These are phyloP conservation scores for Drosophila eohydei DNA, from an alignment of 2,888 invertebrate species.

Conservation along the genomic window DNA sequence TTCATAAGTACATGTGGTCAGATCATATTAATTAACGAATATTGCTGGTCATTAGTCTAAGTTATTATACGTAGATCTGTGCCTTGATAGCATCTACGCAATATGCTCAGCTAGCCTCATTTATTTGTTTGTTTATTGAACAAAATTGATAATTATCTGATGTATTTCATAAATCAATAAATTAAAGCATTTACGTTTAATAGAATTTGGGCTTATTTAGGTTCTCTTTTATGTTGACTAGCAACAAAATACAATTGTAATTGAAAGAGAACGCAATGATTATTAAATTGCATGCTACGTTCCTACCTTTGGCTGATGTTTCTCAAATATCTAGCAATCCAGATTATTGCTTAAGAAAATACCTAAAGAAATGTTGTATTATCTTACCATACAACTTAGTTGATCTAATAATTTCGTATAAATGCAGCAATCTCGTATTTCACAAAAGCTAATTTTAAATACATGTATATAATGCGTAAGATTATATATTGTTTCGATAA, in stretches of 20 bases:
- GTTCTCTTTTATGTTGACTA: neutral
- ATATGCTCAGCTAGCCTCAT: neutral
- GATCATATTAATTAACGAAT: constrained; percentile 29
- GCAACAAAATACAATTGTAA: neutral
- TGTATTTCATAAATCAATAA: constrained; percentile 4
- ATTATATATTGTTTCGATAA: no score
- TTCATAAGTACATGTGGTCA: constrained; percentile 20
- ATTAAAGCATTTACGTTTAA: neutral
- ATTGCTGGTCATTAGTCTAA: constrained; percentile 20
- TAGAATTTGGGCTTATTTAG: neutral
- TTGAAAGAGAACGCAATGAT: neutral
- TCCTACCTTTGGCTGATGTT: neutral
- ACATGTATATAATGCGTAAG: no score
- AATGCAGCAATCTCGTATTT: no score
- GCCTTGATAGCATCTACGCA: neutral
- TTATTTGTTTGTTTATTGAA: neutral
- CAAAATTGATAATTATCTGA: constrained; percentile 5
- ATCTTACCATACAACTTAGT: no score
- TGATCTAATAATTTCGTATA: no score
- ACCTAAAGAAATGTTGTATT: no score
- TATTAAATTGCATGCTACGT: no score
- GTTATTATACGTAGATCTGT: constrained; percentile 5
- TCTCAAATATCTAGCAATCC: no score
- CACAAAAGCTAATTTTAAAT: no score
- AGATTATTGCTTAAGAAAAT: no score